Evolutionary conservation across 2,888 invertebrate genomes (phyloP), one percentile per base, ranked within the genome.

Genomic region (Hecatera dysodea): DNA sequence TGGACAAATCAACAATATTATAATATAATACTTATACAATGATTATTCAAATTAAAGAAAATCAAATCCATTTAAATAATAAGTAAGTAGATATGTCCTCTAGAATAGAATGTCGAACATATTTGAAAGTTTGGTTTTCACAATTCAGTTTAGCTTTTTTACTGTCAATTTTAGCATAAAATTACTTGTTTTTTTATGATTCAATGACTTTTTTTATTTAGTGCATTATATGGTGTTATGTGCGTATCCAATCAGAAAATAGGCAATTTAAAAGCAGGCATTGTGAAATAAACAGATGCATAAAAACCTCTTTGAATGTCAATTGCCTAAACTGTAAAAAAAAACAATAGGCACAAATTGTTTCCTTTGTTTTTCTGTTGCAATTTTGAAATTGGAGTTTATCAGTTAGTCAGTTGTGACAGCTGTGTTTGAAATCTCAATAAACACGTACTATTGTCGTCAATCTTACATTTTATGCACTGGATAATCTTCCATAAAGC

Each of bases 191-290:
- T 63, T 61, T 80, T 52, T 61, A 11, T 52, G 12, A 56, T 24
- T 66, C 78, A 78, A 71, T 77, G 81, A 36, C 44, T 59, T 76
- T 78, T 73, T 64, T 75, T 50, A 73, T 59, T 29, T 61, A 27
- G 8, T 39, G 62, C 19, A 46, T 52, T 78, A 46, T 42, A 57
- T 62, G 44, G 44, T 56, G 15, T 72, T 78, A 52, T 59, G 17
- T 42, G 73, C 79, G 57, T 63, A 42, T 42, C 64, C 6, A 78
- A 78, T 78, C 39, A 19, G 44, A 33, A 61, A 78, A 78, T 59
- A 29, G 59, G n/a, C 19, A 59, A 59, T 78, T 72, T 52, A 27
- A 50, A 72, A 62, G 17, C 11, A 42, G 33, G n/a, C 15, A 33
- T 77, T 73, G 42, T 56, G 29, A 72, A 74, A 61, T 46, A 17